phyloP scores from a whole-genome alignment of 2,888 invertebrate genomes.

The Chrysotoxum bicinctum region DNA sequence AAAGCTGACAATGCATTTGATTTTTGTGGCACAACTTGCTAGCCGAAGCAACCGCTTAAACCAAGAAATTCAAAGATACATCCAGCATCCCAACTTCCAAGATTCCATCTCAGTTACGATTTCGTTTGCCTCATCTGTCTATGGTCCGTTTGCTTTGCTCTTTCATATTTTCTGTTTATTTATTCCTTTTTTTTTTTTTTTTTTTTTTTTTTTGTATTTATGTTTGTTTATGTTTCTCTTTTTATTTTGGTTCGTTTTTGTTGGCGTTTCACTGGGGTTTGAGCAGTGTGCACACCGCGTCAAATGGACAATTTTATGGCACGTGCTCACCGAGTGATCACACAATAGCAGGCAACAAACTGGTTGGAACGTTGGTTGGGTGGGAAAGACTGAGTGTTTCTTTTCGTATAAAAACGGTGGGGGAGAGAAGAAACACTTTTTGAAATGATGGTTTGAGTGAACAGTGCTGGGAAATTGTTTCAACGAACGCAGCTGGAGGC shows the following conservation, averaged over 20 bases:
- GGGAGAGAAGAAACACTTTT: neutral
- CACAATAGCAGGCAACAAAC: conserved; percentile 50
- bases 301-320: conserved; percentile 73
- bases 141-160: conserved; percentile 36
- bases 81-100: neutral
- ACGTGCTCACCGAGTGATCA: conserved; percentile 78
- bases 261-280: conserved; percentile 39
- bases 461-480: conserved; percentile 33
- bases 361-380: conserved; percentile 9
- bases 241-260: conserved; percentile 38
- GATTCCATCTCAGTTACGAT: neutral
- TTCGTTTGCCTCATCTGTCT: neutral
- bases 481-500: conserved; percentile 41
- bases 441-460: conserved; percentile 5
- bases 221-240: conserved; percentile 27
- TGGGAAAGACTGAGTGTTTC: neutral
- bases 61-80: conserved; percentile 1
- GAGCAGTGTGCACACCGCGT: conserved; percentile 56
- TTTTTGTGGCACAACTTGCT: neutral
- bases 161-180: conserved; percentile 36
- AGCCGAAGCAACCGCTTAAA: neutral
- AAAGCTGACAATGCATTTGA: conserved; percentile 1
- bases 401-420: neutral
- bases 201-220: conserved; percentile 3
- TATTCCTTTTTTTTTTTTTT: conserved; percentile 14